Percentiles rank a stretch among this genome's conserved stretches.
Conservation (phyloP, 2,113 vertebrate species). For the Rissa tridactyla region DNA sequence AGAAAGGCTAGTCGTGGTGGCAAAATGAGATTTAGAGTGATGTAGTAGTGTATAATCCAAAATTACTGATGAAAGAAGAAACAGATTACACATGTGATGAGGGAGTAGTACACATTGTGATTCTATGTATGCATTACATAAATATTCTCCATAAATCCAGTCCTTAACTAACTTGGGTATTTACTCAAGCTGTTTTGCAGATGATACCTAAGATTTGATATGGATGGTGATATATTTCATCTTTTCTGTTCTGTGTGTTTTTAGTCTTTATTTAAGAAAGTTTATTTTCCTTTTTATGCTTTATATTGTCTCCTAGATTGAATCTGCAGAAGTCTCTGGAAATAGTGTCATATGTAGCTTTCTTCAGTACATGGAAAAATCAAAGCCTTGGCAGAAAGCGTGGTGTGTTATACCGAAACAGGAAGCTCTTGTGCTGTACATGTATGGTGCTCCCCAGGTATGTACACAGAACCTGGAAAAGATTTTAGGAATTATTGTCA, state of each 20-base stretch:
- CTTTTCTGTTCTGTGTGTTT: not conserved
- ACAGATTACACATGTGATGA: not conserved
- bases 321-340: conserved; percentile 91
- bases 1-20: not conserved
- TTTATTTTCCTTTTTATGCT: not conserved
- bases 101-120: not conserved
- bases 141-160: not conserved
- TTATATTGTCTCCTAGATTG: conserved; percentile 77
- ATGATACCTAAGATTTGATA: not conserved
- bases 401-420: conserved; percentile 98
- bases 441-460: conserved; percentile 96
- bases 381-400: conserved; percentile 93
- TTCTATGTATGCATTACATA: not conserved
- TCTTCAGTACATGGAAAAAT: conserved; percentile 95
- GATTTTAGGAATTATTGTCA: not conserved
- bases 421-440: conserved; percentile 91
- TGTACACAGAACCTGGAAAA: not conserved
- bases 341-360: conserved; percentile 94
- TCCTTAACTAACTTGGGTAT: not conserved
- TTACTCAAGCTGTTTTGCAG: not conserved
- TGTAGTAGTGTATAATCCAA: not conserved
- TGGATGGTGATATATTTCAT: not conserved
- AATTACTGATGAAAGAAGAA: not conserved
- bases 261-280: not conserved
- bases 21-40: not conserved